Percentiles rank a stretch among this genome's conserved stretches.
These are phyloP conservation scores for Ormyrus nitidulus DNA, from an alignment of 2,888 invertebrate genomes.

Conservation along the genomic window DNA sequence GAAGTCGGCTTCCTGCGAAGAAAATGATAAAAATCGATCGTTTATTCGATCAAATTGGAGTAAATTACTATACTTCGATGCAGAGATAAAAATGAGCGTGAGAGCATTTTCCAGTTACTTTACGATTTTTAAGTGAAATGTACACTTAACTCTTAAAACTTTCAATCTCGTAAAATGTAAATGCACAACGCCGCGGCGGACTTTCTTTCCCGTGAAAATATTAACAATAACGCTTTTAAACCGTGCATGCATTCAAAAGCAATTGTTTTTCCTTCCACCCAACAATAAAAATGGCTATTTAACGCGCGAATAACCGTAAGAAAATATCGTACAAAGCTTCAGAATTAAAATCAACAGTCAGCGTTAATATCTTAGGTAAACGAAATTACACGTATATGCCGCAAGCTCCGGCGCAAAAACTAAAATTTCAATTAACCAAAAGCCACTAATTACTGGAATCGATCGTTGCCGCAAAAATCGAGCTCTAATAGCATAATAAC, in stretches of 20 bases:
- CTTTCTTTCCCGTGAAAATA: slow-evolving; percentile 6
- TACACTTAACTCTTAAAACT: slow-evolving; percentile 11
- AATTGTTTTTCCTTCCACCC: too few species aligned
- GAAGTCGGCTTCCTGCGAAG: background rate
- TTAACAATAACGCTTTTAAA: background rate
- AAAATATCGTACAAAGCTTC: too few species aligned
- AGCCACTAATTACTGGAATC: background rate
- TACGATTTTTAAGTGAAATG: slow-evolving; percentile 5
- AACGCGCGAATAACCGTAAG: too few species aligned
- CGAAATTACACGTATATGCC: too few species aligned
- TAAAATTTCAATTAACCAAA: background rate
- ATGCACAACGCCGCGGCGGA: background rate
- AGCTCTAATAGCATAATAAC: background rate
- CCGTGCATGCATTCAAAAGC: too few species aligned
- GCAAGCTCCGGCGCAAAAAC: background rate
- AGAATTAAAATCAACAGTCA: too few species aligned
- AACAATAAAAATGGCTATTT: too few species aligned
- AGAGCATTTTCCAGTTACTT: background rate
- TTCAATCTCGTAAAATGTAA: slow-evolving; percentile 30
- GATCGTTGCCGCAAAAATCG: background rate
- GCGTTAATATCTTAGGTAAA: too few species aligned
- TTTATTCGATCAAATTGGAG: background rate
- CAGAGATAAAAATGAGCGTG: slow-evolving; percentile 12
- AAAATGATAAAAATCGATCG: slow-evolving; percentile 1
- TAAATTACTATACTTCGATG: background rate